Percentiles rank a stretch among this genome's conserved stretches.
Conservation (phyloP, 1,140 invertebrate species). For the Agrilus planipennis region DNA sequence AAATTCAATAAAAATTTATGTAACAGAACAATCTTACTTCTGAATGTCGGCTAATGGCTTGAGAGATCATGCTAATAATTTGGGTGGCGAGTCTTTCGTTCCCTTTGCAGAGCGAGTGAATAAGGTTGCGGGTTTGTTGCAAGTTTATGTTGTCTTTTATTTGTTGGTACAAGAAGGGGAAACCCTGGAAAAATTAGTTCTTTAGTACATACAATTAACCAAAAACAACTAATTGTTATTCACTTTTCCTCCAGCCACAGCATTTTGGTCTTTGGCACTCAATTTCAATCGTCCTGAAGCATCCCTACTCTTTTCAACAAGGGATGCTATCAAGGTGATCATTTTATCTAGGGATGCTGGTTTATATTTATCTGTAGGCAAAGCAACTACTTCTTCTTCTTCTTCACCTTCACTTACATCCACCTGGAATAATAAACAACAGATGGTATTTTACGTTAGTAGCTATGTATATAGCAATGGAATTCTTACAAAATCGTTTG, state of each 20-base stretch:
- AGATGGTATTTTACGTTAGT: background rate
- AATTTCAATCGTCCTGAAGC: conserved; percentile 62
- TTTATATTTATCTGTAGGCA: conserved; percentile 63
- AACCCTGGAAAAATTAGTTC: conserved; percentile 50
- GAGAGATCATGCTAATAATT: conserved; percentile 77
- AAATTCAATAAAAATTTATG: conserved; percentile 5
- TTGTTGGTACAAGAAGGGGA: conserved; percentile 88
- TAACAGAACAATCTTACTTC: conserved; percentile 47
- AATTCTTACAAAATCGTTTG: conserved; percentile 46
- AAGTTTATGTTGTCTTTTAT: conserved; percentile 86
- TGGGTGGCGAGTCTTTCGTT: conserved; percentile 76
- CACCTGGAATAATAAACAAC: conserved; percentile 32
- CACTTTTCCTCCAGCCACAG: conserved; percentile 76
- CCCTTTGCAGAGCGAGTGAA: conserved; percentile 82
- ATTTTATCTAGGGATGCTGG: conserved; percentile 91
- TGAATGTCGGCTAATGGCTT: conserved; percentile 77
- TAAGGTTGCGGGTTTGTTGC: conserved; percentile 81
- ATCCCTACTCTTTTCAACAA: conserved; percentile 79
- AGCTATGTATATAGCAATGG: background rate
- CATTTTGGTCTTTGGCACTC: conserved; percentile 64
- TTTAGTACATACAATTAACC: background rate
- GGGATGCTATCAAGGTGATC: conserved; percentile 76
- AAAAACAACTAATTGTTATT: conserved; percentile 8
- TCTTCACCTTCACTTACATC: conserved; percentile 70
- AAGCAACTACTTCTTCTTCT: conserved; percentile 57